Evolutionary conservation across 2,888 invertebrate genomes (phyloP).

Genomic region (Horisme vitalbata): DNA sequence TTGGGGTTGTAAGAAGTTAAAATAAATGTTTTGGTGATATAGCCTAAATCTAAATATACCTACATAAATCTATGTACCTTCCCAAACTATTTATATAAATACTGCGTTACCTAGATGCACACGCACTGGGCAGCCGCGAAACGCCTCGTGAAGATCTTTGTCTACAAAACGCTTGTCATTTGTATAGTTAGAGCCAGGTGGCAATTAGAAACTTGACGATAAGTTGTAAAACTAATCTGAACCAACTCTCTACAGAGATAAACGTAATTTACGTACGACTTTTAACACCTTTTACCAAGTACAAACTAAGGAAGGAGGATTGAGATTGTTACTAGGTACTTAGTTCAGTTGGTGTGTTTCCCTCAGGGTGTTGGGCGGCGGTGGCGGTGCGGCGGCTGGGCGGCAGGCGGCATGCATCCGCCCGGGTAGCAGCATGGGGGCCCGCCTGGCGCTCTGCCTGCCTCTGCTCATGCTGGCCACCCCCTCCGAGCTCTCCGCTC

Average conservation of each 20-base stretch:
- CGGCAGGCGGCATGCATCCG: conserved; percentile 37
- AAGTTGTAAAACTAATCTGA: conserved; percentile 9
- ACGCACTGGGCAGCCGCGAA: conserved; percentile 17
- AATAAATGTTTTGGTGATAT: no score
- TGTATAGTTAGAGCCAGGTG: conserved; percentile 1
- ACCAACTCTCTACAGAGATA: background rate
- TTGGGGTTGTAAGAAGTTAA: no score
- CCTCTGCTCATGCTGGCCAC: conserved; percentile 47
- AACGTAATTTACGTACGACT: background rate
- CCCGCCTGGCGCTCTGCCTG: conserved; percentile 52
- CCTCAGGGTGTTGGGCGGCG: background rate
- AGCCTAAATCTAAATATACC: no score
- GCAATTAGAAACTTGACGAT: conserved; percentile 28
- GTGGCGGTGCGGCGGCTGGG: conserved; percentile 7
- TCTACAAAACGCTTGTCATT: conserved; percentile 32
- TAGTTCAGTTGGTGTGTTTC: no score
- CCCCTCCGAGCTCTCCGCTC: conserved; percentile 32
- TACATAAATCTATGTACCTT: no score
- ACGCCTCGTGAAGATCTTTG: conserved; percentile 37
- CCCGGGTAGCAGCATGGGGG: conserved; percentile 48
- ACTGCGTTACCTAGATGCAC: conserved; percentile 19
- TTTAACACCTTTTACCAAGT: no score
- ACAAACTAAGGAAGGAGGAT: no score
- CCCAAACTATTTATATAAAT: no score
- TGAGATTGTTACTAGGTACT: no score